Evolutionary conservation across 2,888 invertebrate species (phyloP).

Genomic region (Ectobius pallidus): DNA sequence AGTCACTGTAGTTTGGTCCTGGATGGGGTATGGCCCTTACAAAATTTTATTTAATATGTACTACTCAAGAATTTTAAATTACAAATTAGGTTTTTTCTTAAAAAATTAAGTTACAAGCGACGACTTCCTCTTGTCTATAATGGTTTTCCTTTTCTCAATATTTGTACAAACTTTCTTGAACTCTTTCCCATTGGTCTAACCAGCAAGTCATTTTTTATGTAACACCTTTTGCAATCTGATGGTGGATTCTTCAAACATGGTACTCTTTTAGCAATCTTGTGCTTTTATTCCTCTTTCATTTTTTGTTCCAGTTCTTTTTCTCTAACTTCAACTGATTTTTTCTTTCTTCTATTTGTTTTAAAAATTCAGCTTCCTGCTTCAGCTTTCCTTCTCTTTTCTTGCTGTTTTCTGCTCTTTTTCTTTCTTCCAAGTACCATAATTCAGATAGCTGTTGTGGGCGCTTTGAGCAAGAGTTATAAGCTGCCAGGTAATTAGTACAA

Average conservation of each 20-base stretch:
- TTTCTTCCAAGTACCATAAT: not conserved
- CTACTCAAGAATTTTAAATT: not conserved
- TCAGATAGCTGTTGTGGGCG: not conserved
- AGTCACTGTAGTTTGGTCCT: not conserved
- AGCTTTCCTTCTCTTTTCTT: not conserved
- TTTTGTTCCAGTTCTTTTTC: constrained; percentile 2
- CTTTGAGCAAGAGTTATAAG: not conserved
- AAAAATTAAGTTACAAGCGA: constrained; percentile 1
- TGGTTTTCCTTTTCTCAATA: constrained; percentile 1
- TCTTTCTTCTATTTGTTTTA: not conserved
- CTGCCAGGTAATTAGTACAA: constrained; percentile 7
- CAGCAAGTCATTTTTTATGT: not conserved
- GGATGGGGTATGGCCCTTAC: constrained; percentile 1
- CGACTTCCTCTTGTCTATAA: constrained; percentile 11
- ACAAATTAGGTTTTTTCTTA: not conserved
- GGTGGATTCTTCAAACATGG: not conserved
- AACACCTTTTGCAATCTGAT: constrained; percentile 3
- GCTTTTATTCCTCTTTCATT: not conserved
- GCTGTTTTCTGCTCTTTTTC: not conserved
- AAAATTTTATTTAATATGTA: not conserved
- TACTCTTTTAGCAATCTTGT: not conserved
- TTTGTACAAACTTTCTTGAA: not conserved
- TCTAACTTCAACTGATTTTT: not conserved
- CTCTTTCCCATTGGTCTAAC: not conserved
- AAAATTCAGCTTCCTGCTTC: not conserved